phyloP scores from a whole-genome alignment of 2,113 vertebrate genomes.

The Limanda limanda region DNA sequence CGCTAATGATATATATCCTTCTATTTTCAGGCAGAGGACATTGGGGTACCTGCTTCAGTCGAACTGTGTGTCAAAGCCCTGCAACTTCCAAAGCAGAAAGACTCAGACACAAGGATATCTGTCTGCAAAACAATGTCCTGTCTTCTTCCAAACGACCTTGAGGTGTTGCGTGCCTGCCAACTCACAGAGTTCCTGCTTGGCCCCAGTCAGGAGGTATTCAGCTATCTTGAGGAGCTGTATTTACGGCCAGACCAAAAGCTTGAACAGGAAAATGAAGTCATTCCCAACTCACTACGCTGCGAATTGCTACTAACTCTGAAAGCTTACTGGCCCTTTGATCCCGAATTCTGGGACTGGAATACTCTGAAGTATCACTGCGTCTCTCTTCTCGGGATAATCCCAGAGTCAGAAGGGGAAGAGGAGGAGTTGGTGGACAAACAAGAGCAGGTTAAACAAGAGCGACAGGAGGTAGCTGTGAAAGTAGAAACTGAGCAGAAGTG shows the following conservation, averaged over 20 bases:
- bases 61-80: constrained; percentile 95
- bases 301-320: constrained; percentile 95
- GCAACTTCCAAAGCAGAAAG: constrained; percentile 91
- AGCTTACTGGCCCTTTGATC: constrained; percentile 97
- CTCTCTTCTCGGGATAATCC: constrained; percentile 88
- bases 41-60: constrained; percentile 89
- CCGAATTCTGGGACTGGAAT: constrained; percentile 99
- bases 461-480: constrained; percentile 74
- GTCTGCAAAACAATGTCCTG: constrained; percentile 94
- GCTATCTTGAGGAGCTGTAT: constrained; percentile 90
- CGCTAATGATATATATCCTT: constrained; percentile 6
- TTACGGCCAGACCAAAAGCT: constrained; percentile 94
- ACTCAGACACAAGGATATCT: constrained; percentile 90
- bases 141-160: constrained; percentile 93
- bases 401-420: constrained; percentile 87
- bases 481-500: constrained; percentile 73
- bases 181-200: constrained; percentile 96
- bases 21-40: constrained; percentile 85
- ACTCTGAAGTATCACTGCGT: constrained; percentile 93
- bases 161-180: constrained; percentile 94
- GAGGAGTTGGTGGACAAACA: constrained; percentile 46
- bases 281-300: constrained; percentile 96
- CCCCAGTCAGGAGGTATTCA: constrained; percentile 87
- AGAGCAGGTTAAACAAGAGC: constrained; percentile 43
- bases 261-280: constrained; percentile 90